Evolutionary conservation across 2,888 invertebrate genomes (phyloP).

Genomic region (Chrysolina americana): DNA sequence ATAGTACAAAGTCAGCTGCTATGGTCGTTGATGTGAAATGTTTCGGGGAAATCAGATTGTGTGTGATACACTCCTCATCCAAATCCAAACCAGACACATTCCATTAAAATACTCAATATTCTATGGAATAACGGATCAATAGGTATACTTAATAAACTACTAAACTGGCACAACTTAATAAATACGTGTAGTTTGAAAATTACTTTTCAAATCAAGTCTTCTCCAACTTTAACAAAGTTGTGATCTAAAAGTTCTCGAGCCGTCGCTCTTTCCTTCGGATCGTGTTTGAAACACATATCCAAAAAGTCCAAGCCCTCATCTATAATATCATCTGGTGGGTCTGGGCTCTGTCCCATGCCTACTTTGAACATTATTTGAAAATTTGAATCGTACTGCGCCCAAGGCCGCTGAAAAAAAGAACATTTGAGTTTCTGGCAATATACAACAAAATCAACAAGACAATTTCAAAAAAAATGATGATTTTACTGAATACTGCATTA

Average conservation of each 20-base stretch:
- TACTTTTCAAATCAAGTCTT: constrained; percentile 54
- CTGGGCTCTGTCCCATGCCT: constrained; percentile 91
- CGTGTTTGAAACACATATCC: constrained; percentile 84
- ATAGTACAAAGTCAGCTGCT: too few species aligned
- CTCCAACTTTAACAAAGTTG: constrained; percentile 80
- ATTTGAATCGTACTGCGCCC: constrained; percentile 93
- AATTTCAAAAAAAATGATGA: too few species aligned
- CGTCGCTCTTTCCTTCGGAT: constrained; percentile 81
- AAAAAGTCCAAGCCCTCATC: constrained; percentile 89
- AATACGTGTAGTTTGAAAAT: too few species aligned
- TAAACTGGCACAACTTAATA: too few species aligned
- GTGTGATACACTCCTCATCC: too few species aligned
- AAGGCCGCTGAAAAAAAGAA: constrained; percentile 80
- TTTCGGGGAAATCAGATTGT: too few species aligned
- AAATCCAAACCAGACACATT: too few species aligned
- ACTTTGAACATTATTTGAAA: constrained; percentile 97
- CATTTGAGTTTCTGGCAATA: background rate
- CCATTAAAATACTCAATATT: too few species aligned
- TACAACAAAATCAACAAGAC: background rate
- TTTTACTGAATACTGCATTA: too few species aligned
- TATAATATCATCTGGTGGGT: constrained; percentile 82
- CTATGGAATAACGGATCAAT: too few species aligned
- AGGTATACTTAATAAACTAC: too few species aligned
- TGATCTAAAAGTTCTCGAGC: constrained; percentile 82
- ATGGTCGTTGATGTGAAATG: too few species aligned